Evolutionary conservation across 2,113 vertebrate species (phyloP).

Genomic region (Scolopax mira): DNA sequence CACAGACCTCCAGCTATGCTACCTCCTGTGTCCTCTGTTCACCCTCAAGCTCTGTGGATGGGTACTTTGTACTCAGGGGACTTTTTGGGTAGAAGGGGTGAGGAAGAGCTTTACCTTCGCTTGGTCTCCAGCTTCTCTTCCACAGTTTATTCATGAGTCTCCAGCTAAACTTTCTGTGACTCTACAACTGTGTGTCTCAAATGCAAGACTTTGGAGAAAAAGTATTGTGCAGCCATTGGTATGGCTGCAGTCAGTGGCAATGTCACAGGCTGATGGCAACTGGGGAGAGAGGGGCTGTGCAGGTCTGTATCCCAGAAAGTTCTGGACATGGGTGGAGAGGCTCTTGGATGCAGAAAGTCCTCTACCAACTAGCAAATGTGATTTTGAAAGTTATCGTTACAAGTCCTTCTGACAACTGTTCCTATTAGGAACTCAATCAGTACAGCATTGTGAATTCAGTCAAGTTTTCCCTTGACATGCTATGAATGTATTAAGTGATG

Average conservation of each 20-base stretch:
- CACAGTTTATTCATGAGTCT: background rate
- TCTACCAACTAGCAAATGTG: background rate
- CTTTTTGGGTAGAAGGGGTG: background rate
- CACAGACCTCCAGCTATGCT: background rate
- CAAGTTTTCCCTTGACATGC: slow-evolving; percentile 33
- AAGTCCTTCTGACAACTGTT: slow-evolving; percentile 39
- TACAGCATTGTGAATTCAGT: slow-evolving; percentile 37
- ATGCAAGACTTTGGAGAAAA: background rate
- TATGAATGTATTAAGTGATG: slow-evolving; percentile 46
- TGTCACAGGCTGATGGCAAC: background rate
- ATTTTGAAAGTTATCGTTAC: background rate
- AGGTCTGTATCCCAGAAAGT: background rate
- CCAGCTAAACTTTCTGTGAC: background rate
- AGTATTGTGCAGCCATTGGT: background rate
- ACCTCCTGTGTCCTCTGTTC: background rate
- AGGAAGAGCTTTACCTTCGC: background rate
- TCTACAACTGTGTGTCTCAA: background rate
- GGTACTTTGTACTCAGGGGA: background rate
- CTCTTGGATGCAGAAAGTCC: background rate
- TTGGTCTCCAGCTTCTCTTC: background rate
- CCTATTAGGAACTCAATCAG: slow-evolving; percentile 51
- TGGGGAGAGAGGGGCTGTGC: background rate
- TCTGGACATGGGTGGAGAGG: background rate
- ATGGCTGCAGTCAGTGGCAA: background rate
- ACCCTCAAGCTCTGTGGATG: background rate